phyloP scores from a whole-genome alignment of 2,113 vertebrate species.

The Stomatorhinus ivindoensis region DNA sequence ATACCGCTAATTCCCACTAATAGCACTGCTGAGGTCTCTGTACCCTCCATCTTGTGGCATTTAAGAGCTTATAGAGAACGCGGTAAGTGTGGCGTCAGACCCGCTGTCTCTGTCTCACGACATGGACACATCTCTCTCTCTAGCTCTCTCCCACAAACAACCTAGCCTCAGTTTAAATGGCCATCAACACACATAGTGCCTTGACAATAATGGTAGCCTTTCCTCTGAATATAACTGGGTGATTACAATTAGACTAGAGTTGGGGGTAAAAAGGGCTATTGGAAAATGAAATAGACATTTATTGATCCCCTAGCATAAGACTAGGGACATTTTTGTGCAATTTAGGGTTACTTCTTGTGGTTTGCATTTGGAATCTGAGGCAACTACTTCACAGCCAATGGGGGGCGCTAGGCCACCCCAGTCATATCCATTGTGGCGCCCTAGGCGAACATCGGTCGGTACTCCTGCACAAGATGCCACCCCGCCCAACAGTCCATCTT shows the following conservation, averaged over 20 bases:
- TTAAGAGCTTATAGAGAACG: not conserved
- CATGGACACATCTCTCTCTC: not conserved
- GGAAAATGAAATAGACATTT: not conserved
- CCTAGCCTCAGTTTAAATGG: not conserved
- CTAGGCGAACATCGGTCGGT: not conserved
- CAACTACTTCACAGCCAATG: not conserved
- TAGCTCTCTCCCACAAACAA: not conserved
- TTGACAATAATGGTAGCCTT: not conserved
- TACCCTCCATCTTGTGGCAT: not conserved
- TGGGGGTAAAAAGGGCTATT: not conserved
- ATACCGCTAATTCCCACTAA: not conserved
- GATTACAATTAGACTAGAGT: not conserved
- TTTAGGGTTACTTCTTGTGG: not conserved
- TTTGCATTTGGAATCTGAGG: not conserved
- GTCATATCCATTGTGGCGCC: not conserved
- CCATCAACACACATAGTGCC: not conserved
- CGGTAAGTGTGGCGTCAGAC: not conserved
- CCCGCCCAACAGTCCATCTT: not conserved
- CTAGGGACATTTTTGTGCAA: not conserved
- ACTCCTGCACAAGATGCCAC: not conserved
- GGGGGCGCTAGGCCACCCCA: too few relatives aligned
- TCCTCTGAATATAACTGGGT: not conserved
- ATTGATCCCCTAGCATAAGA: not conserved
- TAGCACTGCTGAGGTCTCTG: not conserved
- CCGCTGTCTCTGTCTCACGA: not conserved